Evolutionary conservation across 2,888 invertebrate species (phyloP), one percentile per base, ranked within the genome.

Genomic region (Volucella inflata): DNA sequence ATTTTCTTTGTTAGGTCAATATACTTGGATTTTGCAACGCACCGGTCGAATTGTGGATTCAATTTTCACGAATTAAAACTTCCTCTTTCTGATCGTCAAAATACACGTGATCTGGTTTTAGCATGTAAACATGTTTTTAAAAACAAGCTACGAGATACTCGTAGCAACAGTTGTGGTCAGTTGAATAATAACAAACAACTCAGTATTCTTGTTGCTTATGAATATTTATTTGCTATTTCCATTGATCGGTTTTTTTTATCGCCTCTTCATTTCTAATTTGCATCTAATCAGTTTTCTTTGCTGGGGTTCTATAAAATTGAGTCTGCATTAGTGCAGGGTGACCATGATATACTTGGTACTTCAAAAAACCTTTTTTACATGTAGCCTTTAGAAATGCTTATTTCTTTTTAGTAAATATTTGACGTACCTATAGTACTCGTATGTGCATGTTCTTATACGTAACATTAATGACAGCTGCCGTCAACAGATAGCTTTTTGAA

Each of bases 221-320:
- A 53, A 53, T 10, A 42, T 10, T 40, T 16, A 51, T n/a, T 16
- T 4, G 9, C 16, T 36, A 21, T 36, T 8, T 10, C 6, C 4
- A 11, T 21, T 50, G 50, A 67, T 53, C 21, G 10, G 21, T 53
- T 44, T 46, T 44, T 12, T 55, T 44, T 68, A n/a, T 55, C 16
- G 30, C 36, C 0, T 44, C 0, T 10, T 14, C 11, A 14, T 46
- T 36, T 57, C 30, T 59, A 8, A 17, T 30, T 8, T 59, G 59
- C 42, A 44, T 3, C 40, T 55, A 46, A 46, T 68, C 57, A 57
- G 53, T 44, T 17, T 48, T 38, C 62, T 78, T 71, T 9, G 57
- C 64, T 71, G 78, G 70, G 78, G 70, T 48, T 30, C 70, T 53
- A 14, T 51, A 44, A 44, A 51, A 60, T 55, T 9, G 6, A 2